Base-by-base conservation (phyloP, 92 coral and sea anemone genomes). In the Bergia sp. region DNA sequence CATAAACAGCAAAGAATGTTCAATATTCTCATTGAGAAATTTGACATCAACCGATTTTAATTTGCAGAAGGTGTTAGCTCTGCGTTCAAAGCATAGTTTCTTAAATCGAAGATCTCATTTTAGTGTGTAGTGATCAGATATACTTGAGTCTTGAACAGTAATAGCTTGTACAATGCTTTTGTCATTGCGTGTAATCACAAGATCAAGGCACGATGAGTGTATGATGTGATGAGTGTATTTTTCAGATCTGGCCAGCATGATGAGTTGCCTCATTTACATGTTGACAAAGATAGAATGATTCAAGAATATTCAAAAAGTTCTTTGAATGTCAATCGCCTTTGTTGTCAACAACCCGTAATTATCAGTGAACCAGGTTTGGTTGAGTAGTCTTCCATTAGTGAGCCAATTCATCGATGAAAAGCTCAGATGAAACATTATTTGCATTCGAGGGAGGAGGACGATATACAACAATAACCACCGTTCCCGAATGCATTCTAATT, bases 61-160 rank as follows among this genome's bases (percentile, higher is more conserved):
- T 57, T 76, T 86, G 40, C 89, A 16, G 73, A 13, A 86, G 49
- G 74, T 76, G 21, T 41, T 74, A 11, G 43, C n/a, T 76, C 49
- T 47, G 67, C 55, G 79, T 36, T 38, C 41, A 73, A 73, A 40
- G 38, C 76, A 67, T 7, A 76, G 89, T 45, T 75, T 86, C 29
- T 64, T 42, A 43, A 86, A 82, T 64, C 38, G 72, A 15, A 9
- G 72, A 7, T 65, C 15, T 12, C 23, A 65, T n/a, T 15, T 65
- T 18, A 65, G 5, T 65, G 72, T 65, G 72, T 13, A 65, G 72
- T 65, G 72, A 4, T 65, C 72, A 65, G 72, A 65, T 10, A 40
- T 74, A 37, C 37, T 18, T 3, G 37, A 73, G 77, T 73, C 77
- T 16, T 73, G 77, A 21, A 73, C 77, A 18, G 77, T 73, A 73